Conservation (phyloP, 2,113 vertebrate species). For the Xiphorhynchus elegans region DNA sequence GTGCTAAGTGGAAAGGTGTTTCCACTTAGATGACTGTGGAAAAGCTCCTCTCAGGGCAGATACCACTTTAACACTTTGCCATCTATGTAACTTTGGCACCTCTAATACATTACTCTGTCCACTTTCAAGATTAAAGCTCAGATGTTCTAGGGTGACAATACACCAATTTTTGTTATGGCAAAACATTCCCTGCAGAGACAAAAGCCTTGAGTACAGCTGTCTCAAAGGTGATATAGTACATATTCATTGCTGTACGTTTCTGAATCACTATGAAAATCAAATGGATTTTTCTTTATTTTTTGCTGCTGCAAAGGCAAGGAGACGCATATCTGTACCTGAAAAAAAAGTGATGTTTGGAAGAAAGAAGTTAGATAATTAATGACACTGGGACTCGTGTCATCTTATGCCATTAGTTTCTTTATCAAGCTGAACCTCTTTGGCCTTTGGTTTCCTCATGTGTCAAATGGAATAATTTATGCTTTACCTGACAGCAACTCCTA, state of each 20-base stretch:
- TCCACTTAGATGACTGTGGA: not conserved
- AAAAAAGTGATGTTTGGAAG: not conserved
- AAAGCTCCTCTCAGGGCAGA: not conserved
- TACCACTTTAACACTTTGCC: not conserved
- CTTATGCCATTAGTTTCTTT: not conserved
- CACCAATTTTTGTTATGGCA: not conserved
- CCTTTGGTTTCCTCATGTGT: not conserved
- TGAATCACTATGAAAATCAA: not conserved
- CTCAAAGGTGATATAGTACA: not conserved
- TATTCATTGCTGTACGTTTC: not conserved
- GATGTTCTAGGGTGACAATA: not conserved
- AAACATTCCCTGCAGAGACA: not conserved
- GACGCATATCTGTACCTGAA: not conserved
- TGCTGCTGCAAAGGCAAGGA: not conserved
- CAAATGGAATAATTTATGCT: not conserved
- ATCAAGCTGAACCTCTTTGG: not conserved
- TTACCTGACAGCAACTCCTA: not conserved
- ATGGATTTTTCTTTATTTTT: not conserved
- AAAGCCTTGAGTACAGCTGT: not conserved
- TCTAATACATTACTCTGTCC: not conserved
- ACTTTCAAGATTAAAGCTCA: not conserved
- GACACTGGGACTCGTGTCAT: not conserved
- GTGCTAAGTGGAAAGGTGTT: not conserved
- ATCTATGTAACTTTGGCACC: not conserved
- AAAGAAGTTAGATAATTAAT: not conserved